Percentiles rank a stretch among this genome's conserved stretches.
Conservation (phyloP, 1,140 invertebrate species). For the Drosophila parvula region DNA sequence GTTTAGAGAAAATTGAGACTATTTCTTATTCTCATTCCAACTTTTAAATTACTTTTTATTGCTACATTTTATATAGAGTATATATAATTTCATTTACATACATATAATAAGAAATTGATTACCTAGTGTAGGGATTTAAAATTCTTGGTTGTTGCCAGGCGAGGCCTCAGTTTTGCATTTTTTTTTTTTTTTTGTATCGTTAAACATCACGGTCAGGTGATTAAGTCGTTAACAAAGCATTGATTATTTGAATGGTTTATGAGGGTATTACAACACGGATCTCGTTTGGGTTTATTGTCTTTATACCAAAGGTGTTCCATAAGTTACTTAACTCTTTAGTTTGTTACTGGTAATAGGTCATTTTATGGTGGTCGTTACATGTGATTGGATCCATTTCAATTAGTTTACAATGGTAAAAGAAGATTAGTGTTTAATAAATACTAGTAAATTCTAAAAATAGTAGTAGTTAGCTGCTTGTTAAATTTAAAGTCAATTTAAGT, state of each 20-base stretch:
- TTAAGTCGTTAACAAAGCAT: constrained; percentile 56
- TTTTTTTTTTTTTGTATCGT: constrained; percentile 33
- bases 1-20: too few relatives aligned
- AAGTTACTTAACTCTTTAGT: constrained; percentile 6
- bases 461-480: too few relatives aligned
- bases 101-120: background rate
- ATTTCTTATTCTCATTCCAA: too few relatives aligned
- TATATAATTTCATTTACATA: too few relatives aligned
- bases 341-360: background rate
- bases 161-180: constrained; percentile 37
- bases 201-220: constrained; percentile 42
- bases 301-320: constrained; percentile 13
- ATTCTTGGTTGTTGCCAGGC: constrained; percentile 7
- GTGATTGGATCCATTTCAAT: background rate
- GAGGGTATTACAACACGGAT: constrained; percentile 41
- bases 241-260: constrained; percentile 33
- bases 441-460: too few relatives aligned
- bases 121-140: background rate
- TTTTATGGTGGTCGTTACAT: background rate
- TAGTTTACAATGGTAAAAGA: background rate
- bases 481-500: background rate
- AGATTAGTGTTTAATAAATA: background rate
- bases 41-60: too few relatives aligned
- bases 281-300: constrained; percentile 16
- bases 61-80: too few relatives aligned